Evolutionary conservation across 2,888 invertebrate genomes (phyloP), one percentile per base, ranked within the genome.

Genomic region (Drosophila dives): DNA sequence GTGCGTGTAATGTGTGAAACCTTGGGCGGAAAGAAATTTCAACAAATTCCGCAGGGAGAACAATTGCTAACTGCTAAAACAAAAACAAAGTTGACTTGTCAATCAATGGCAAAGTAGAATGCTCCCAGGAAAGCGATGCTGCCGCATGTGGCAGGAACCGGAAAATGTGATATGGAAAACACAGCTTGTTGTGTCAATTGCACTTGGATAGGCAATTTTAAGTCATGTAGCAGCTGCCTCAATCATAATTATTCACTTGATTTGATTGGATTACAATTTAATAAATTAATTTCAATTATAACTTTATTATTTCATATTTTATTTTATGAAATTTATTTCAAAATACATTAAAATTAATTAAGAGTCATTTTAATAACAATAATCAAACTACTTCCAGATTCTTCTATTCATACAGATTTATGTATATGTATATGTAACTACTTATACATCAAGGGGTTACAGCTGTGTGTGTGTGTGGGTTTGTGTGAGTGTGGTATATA

Each of bases 271-370:
- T 51, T 58, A 40, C 69, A 53, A 59, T 73, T 33, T 33, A 66
- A 70, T 68, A 58, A 32, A 61, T 69, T 49, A 60, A 51, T 61
- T 68, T 76, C 63, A 69, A 64, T 67, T 23, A 23, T 15, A 8
- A 8, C 15, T 59, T 53, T n/a, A n/a, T n/a, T n/a, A n/a, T n/a
- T n/a, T n/a, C n/a, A n/a, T n/a, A n/a, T n/a, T n/a, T n/a, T n/a
- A n/a, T n/a, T n/a, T n/a, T n/a, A n/a, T n/a, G n/a, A n/a, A n/a
- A 86, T 86, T 79, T 86, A 77, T 83, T 86, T 70, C 10, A 66
- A 62, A 66, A 64, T 26, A 12, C 72, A 78, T 83, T 40, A 76
- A 45, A 75, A 62, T 77, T 61, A 66, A 83, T 72, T 72, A 81
- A 80, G 75, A 67, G 29, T 53, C 69, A 61, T 45, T 68, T 83